Base-by-base conservation (phyloP, 2,888 invertebrate genomes). In the Teleogryllus oceanicus region DNA sequence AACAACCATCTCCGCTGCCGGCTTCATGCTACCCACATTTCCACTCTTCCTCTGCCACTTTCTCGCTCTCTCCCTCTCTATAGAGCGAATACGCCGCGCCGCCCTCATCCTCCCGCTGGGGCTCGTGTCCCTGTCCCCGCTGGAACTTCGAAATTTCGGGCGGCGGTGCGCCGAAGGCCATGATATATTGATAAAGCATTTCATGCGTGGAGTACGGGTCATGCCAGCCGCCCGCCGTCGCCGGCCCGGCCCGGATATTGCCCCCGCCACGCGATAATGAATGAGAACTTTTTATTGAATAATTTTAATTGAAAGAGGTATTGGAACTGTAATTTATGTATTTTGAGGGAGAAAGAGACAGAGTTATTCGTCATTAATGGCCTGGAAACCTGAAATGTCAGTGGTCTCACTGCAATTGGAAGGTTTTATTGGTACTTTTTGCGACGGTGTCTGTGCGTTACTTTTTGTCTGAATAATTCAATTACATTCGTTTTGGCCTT, bases 201-300 rank as follows among this genome's bases (percentile, higher is more conserved):
- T 62, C 62, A 62, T 62, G 62, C 62, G 62, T 18, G 62, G 62
- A 62, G 16, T 62, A 62, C n/a, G 62, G 62, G 62, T 62, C n/a
- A 8, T 4, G 5, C 62, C 16, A 0, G 8, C 37, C 37, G 37
- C 37, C 37, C 37, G 5, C 8, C 37, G 8, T 8, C 5, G 16
- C 16, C 12, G n/a, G n/a, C n/a, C 5, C 62, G 0, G 13, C 1
- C 62, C 62, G 62, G 62, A 62, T 62, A 62, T 62, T 62, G n/a
- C 62, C 10, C n/a, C 62, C 62, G n/a, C 16, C 3, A 13, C n/a
- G 62, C n/a, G n/a, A 62, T 62, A 62, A 62, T 62, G 62, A 62
- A 62, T 62, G 62, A 18, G 62, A 62, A 62, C 62, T 62, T 62
- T 62, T 62, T 13, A 62, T 62, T 62, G 62, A 62, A 62, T 62